Evolutionary conservation across 2,888 invertebrate genomes (phyloP).

Genomic region (Phalangium opilio): DNA sequence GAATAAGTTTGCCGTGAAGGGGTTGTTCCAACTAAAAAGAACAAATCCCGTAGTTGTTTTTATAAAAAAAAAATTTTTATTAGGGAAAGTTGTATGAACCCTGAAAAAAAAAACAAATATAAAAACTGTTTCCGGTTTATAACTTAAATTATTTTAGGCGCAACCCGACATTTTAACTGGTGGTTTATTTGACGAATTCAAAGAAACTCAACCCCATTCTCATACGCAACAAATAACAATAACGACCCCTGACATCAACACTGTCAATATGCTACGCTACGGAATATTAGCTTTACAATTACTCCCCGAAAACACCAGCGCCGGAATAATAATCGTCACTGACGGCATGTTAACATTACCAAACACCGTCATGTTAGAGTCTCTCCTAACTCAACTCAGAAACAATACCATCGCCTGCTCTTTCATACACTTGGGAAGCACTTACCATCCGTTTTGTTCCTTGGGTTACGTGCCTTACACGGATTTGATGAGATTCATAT

Average conservation of each 20-base stretch:
- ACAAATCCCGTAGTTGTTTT: too few relatives aligned
- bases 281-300: constrained; percentile 57
- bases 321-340: constrained; percentile 56
- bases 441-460: constrained; percentile 48
- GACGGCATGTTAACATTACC: constrained; percentile 54
- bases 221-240: constrained; percentile 33
- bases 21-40: too few relatives aligned
- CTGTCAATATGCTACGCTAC: constrained; percentile 58
- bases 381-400: constrained; percentile 52
- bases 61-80: too few relatives aligned
- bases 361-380: constrained; percentile 54
- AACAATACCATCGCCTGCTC: constrained; percentile 56
- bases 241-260: constrained; percentile 50
- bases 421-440: constrained; percentile 52
- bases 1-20: too few relatives aligned
- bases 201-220: constrained; percentile 10
- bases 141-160: constrained; percentile 31
- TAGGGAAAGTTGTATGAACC: too few relatives aligned
- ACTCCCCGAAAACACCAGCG: constrained; percentile 55
- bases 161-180: constrained; percentile 41
- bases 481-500: constrained; percentile 56
- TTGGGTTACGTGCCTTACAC: constrained; percentile 54
- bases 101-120: too few relatives aligned
- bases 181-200: constrained; percentile 38
- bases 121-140: too few relatives aligned